Evolutionary conservation across 2,113 vertebrate species (phyloP), one percentile per base, ranked within the genome.

Genomic region (Neolamprologus cancellatus): DNA sequence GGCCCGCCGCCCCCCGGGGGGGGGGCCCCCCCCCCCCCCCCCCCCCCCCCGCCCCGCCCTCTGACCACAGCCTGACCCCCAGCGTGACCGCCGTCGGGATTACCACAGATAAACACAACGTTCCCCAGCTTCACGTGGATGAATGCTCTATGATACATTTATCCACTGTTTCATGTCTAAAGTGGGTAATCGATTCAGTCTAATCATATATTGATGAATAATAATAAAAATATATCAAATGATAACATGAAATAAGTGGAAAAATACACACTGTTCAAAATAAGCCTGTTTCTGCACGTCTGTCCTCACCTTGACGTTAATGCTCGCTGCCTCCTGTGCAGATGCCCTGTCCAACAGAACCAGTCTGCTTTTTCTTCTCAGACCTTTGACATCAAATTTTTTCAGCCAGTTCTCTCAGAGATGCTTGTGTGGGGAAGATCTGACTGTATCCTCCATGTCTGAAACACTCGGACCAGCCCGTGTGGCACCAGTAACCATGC

Each of bases 51-150:
- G 17, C 71, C 89, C 88, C 7, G 82, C 87, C 86, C 85, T 18
- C 66, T 94, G 95, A 94, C 94, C 94, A 95, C 90, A 82, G 91
- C 30, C 66, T 95, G 95, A 96, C 95, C 95, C 92, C 88, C 84
- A 25, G 66, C 39, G 34, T 4, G 39, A 80, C 87, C 11, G 79
- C 82, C 39, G 61, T 69, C 53, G n/a, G 89, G 90, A 91, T 92
- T 86, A 84, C 84, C 55, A 1, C 82, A 87, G 92, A 94, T 94
- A 94, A 92, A 92, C 88, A 90, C 88, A 32, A 87, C 76, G 90
- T 85, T 90, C 79, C 86, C 88, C 86, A 87, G 82, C 83, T 87
- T 89, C 84, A 87, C 84, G 82, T 82, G 79, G 79, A 86, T 78
- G 71, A 76, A 15, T 2, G 30, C 57, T 13, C 74, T 14, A 34